Percentiles rank a stretch among this genome's conserved stretches.
Conservation (phyloP, 2,113 vertebrate species). For the Ibidorhyncha struthersii region DNA sequence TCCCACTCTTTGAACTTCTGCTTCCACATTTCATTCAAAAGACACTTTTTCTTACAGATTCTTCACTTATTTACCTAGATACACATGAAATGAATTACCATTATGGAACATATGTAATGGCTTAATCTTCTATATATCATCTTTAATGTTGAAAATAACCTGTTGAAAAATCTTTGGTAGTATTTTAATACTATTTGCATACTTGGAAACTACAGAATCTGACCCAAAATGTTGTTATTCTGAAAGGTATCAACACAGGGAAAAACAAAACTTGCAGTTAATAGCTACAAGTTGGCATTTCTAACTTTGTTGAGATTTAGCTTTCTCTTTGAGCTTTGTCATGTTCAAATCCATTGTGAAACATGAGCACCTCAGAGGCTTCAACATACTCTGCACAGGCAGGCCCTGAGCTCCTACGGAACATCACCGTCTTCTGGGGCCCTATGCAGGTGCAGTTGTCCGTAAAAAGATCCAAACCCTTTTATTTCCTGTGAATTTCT, state of each 20-base stretch:
- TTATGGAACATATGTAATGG: background rate
- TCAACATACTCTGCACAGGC: fast-evolving
- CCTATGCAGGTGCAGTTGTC: background rate
- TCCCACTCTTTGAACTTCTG: background rate
- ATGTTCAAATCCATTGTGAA: background rate
- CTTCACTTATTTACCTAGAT: background rate
- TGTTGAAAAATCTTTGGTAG: background rate
- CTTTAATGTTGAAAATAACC: background rate
- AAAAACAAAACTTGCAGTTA: background rate
- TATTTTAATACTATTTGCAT: background rate
- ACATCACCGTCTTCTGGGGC: background rate
- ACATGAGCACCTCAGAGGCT: background rate
- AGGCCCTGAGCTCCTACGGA: background rate
- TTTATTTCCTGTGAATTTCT: background rate
- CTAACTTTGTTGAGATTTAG: background rate
- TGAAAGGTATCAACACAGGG: background rate
- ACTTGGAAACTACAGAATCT: background rate
- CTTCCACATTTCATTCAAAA: background rate
- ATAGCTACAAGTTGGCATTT: background rate
- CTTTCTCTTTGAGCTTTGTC: background rate
- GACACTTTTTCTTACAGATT: background rate
- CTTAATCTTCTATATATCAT: background rate
- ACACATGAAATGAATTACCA: background rate
- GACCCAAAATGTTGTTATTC: background rate
- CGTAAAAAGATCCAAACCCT: background rate